Percentiles rank a stretch among this genome's conserved stretches.
phyloP scores from a whole-genome alignment of 1,140 invertebrate genomes.

The Procambarus clarkii region DNA sequence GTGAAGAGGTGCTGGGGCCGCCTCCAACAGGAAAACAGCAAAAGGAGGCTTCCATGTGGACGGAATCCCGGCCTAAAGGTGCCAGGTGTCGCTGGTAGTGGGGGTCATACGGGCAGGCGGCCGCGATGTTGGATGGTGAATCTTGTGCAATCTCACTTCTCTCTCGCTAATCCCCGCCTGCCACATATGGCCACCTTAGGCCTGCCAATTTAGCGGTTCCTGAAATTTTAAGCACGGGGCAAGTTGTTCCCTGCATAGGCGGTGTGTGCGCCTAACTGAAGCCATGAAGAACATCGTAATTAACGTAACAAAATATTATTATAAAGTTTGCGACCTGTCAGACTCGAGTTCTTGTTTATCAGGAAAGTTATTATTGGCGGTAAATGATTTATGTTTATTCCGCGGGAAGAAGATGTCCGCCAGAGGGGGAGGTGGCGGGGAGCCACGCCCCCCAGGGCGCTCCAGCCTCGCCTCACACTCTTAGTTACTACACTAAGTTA shows the following conservation, averaged over 20 bases:
- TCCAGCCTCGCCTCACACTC: background rate
- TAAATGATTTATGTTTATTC: background rate
- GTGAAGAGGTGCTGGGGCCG: background rate
- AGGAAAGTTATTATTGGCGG: background rate
- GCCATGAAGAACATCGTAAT: background rate
- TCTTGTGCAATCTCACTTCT: slow-evolving; percentile 34
- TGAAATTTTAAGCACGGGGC: background rate
- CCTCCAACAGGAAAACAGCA: background rate
- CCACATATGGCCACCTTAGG: slow-evolving; percentile 36
- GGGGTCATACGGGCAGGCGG: slow-evolving; percentile 8
- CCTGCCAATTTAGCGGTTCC: slow-evolving; percentile 20
- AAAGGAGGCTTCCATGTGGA: background rate
- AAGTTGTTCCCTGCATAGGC: background rate
- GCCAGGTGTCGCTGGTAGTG: slow-evolving; percentile 18
- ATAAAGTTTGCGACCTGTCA: background rate
- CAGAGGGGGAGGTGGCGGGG: background rate
- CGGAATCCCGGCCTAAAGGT: slow-evolving; percentile 3
- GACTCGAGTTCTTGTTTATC: background rate
- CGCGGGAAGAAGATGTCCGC: background rate
- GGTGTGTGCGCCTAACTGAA: background rate
- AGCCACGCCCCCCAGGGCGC: background rate
- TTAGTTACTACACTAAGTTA: too few species aligned
- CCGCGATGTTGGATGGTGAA: slow-evolving; percentile 34
- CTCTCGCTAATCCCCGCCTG: slow-evolving; percentile 35
- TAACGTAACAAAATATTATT: background rate